Conservation (phyloP, 1,140 invertebrate genomes). For the Augochlora pura region DNA sequence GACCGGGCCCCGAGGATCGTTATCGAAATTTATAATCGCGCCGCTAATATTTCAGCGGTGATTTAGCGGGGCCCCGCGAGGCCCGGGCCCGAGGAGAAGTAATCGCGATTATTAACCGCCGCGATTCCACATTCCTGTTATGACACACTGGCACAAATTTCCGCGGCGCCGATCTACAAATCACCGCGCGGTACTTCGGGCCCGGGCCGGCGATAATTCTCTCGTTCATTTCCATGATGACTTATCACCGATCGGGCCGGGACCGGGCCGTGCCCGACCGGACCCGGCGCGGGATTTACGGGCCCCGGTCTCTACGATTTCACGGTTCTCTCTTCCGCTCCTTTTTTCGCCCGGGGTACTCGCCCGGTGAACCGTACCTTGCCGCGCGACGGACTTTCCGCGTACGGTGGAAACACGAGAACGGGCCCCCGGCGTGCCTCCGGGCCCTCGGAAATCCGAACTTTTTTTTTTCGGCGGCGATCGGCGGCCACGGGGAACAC, state of each 20-base stretch:
- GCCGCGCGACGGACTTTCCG: neutral
- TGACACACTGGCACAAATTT: constrained; percentile 52
- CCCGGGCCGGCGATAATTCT: neutral
- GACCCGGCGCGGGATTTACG: neutral
- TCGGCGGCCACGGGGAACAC: neutral
- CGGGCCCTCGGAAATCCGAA: constrained; percentile 12
- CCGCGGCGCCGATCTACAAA: constrained; percentile 26
- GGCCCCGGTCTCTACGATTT: neutral
- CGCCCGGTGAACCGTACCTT: neutral
- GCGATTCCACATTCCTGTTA: constrained; percentile 30
- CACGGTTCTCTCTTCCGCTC: neutral
- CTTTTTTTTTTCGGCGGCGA: neutral
- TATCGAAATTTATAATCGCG: constrained; percentile 48
- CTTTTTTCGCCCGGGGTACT: too few species aligned
- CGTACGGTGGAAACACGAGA: constrained; percentile 10
- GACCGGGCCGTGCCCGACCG: too few species aligned
- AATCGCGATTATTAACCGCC: constrained; percentile 24
- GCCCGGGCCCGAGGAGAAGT: neutral
- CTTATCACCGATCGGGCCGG: neutral
- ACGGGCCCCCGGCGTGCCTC: too few species aligned
- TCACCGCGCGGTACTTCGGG: neutral
- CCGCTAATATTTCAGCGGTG: constrained; percentile 36
- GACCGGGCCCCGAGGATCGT: constrained; percentile 4
- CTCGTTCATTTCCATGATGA: neutral
- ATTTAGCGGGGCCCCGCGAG: constrained; percentile 30